These are phyloP conservation scores for Macrochelys suwanniensis DNA, from an alignment of 2,797 vertebrate genomes.

Conservation along the genomic window DNA sequence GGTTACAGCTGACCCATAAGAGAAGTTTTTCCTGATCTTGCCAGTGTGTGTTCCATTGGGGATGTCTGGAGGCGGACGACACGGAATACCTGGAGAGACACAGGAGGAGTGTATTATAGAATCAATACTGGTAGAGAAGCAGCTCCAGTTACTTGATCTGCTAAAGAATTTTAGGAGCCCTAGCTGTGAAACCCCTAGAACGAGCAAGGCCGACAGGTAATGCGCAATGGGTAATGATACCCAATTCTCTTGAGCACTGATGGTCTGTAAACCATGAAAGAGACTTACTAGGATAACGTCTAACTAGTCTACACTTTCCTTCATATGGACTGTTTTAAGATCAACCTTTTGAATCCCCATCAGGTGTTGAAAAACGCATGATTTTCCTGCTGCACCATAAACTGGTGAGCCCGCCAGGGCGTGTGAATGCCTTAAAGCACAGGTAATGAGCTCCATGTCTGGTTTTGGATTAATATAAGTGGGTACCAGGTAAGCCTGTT, in stretches of 20 bases:
- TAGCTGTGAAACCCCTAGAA: fast-evolving
- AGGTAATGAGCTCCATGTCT: neutral
- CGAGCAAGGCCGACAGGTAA: fast-evolving
- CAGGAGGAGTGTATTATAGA: neutral
- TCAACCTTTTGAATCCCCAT: neutral
- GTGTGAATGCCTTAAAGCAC: fast-evolving
- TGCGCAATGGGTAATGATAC: neutral
- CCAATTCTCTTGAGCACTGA: neutral
- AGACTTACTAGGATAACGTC: neutral
- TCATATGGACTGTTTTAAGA: neutral
- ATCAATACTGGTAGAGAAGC: neutral
- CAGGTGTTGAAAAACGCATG: fast-evolving
- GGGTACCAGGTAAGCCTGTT: neutral
- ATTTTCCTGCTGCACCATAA: neutral
- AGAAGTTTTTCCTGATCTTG: neutral
- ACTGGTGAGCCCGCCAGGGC: neutral
- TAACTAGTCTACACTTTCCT: neutral
- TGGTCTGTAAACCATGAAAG: neutral
- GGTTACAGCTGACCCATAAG: neutral
- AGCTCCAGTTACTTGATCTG: fast-evolving
- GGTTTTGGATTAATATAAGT: neutral
- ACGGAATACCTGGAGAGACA: neutral
- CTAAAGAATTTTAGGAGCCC: fast-evolving
- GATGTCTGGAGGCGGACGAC: neutral
- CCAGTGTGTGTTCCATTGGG: neutral